Percentiles rank a stretch among this genome's conserved stretches.
phyloP scores from a whole-genome alignment of 2,888 invertebrate species.

The Macrophya alboannulata region DNA sequence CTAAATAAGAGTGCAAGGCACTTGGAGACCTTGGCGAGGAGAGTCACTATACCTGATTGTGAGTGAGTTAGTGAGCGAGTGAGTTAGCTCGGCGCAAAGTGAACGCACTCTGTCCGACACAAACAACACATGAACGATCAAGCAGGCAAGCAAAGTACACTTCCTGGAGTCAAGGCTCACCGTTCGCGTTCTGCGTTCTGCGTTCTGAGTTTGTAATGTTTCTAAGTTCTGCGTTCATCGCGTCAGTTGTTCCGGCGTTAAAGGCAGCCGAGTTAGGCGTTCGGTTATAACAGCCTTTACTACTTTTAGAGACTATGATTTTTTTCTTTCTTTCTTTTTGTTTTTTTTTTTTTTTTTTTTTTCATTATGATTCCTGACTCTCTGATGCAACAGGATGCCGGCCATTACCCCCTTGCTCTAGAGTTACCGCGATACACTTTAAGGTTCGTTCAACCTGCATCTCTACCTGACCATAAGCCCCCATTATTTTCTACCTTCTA shows the following conservation, averaged over 20 bases:
- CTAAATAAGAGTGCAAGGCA: conserved; percentile 35
- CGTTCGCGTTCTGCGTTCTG: conserved; percentile 5
- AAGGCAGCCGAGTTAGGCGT: neutral
- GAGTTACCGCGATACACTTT: conserved; percentile 47
- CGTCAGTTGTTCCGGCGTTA: neutral
- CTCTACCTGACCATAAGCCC: neutral
- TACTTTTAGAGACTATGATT: conserved; percentile 21
- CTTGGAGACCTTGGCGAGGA: conserved; percentile 37
- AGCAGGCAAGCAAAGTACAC: conserved; percentile 67
- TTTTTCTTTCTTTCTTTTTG: no score
- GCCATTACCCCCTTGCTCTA: conserved; percentile 69
- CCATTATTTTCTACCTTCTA: neutral
- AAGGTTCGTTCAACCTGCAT: conserved; percentile 60
- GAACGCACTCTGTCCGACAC: conserved; percentile 71
- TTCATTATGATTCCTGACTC: conserved; percentile 47
- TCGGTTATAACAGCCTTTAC: neutral
- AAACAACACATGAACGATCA: conserved; percentile 51
- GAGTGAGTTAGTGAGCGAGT: neutral
- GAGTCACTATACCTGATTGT: conserved; percentile 8
- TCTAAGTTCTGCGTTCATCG: neutral
- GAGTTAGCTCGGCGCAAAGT: conserved; percentile 58
- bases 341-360: no score
- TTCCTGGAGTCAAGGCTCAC: conserved; percentile 77
- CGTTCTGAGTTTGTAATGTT: neutral
- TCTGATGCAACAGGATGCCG: conserved; percentile 78